A percentile compares a stretch with the other conserved stretches of the same genome.
phyloP scores from a whole-genome alignment of 2,113 vertebrate genomes.

The Pseudorhombus dupliciocellatus region DNA sequence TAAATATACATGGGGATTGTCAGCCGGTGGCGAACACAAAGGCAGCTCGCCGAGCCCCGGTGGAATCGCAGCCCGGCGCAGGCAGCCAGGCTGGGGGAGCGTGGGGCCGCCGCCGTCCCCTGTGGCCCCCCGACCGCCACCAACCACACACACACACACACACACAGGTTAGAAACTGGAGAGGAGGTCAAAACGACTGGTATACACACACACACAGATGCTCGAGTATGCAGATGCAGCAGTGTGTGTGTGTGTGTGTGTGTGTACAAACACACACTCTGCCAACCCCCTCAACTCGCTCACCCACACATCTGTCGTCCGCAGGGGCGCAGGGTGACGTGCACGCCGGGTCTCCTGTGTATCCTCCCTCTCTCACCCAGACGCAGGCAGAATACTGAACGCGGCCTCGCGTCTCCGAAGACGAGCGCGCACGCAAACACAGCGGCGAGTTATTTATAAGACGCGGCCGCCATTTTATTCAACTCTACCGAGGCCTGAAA shows the following conservation, averaged over 20 bases:
- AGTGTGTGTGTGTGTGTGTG: constrained; percentile 12
- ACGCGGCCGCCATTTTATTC: constrained; percentile 60
- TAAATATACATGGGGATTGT: constrained; percentile 87
- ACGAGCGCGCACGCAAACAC: constrained; percentile 56
- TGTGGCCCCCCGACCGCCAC: constrained; percentile 31
- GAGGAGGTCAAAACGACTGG: constrained; percentile 67
- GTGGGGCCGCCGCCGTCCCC: constrained; percentile 52
- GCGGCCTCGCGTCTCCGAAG: constrained; percentile 63
- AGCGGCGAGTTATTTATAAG: constrained; percentile 70
- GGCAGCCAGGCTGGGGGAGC: constrained; percentile 65
- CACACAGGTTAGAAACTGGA: constrained; percentile 66
- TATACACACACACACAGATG: constrained; percentile 55
- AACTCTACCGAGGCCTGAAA: constrained; percentile 45
- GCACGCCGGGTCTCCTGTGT: constrained; percentile 62
- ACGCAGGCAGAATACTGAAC: constrained; percentile 74
- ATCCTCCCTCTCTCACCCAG: constrained; percentile 68
- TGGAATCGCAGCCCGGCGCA: constrained; percentile 62
- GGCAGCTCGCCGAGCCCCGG: constrained; percentile 71
- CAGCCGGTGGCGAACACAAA: constrained; percentile 83
- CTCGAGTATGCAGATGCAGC: constrained; percentile 53
- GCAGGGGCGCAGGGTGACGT: constrained; percentile 79
- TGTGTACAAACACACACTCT: constrained; percentile 39
- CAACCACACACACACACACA: constrained; percentile 46
- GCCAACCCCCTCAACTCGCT: constrained; percentile 35
- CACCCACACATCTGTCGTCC: constrained; percentile 75